Evolutionary conservation across 2,797 vertebrate species (phyloP).

Genomic region (Lophotriccus pileatus): DNA sequence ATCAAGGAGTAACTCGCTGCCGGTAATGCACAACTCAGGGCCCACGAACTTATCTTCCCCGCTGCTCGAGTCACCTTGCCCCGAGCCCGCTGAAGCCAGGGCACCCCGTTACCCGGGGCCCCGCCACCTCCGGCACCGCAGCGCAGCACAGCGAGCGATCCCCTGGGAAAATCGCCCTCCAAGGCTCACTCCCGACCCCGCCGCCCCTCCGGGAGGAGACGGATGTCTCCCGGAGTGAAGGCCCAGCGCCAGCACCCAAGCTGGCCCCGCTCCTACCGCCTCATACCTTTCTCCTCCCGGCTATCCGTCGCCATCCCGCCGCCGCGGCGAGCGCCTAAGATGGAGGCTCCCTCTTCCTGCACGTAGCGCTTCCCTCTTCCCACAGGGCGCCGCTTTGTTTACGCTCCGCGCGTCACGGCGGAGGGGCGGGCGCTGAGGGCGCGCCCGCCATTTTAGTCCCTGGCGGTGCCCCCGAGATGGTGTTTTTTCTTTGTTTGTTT

Average conservation of each 20-base stretch:
- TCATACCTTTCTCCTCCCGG: conserved; percentile 88
- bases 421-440: background rate
- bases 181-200: background rate
- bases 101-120: fast-evolving
- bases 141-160: fast-evolving
- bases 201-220: background rate
- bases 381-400: conserved; percentile 66
- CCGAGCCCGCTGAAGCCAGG: background rate
- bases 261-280: background rate
- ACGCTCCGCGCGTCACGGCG: conserved; percentile 33
- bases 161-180: fast-evolving
- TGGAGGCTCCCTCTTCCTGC: conserved; percentile 71
- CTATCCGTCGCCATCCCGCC: conserved; percentile 86
- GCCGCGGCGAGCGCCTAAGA: conserved; percentile 63
- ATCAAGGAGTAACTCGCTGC: background rate
- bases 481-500: no score
- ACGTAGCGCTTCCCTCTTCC: conserved; percentile 67
- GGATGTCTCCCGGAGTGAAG: background rate
- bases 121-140: fast-evolving
- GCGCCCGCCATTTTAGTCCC: fast-evolving
- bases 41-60: background rate
- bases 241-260: no score
- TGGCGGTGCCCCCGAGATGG: fast-evolving
- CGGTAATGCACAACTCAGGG: fast-evolving
- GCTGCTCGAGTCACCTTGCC: conserved; percentile 37